Evolutionary conservation across 1,140 invertebrate genomes (phyloP), one percentile per base, ranked within the genome.

Genomic region (Apis florea): DNA sequence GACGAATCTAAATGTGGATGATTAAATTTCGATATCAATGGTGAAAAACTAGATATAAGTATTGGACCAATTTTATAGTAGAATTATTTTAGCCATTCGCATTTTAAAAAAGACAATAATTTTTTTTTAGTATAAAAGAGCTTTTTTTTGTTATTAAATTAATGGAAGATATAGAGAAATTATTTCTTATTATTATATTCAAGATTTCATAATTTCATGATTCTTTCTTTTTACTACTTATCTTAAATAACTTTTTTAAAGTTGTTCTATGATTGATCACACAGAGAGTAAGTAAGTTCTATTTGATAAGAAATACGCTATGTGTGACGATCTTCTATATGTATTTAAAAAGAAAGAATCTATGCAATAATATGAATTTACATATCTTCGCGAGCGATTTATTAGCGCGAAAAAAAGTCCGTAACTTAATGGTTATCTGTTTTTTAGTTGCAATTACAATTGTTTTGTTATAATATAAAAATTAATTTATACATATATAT

Each of bases 51-150:
- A 81, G 12, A 58, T 31, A 80, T 78, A 79, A 79, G 54, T 53
- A 73, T 83, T 59, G 89, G 87, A 90, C 87, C 88, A 89, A 86
- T 90, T 85, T 78, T 88, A 75, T 81, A 86, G 58, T 77, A 15
- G 71, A 81, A 76, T 61, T 49, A 72, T 5, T 59, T 75, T 71
- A 71, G 70, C 58, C 26, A 86, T 80, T 72, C 70, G 72, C 71
- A 79, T 88, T 72, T 85, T 75, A 1, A 58, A 63, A n/a, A 85
- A 82, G 82, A 90, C 81, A 86, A 89, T 90, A 88, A 90, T 89
- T 40, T 89, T 88, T n/a, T 83, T 74, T 85, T 89, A 89, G 68
- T 47, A 21, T 80, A 73, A 68, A 83, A 59, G 13, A 47, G 47
- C 26, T 68, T 73, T 77, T 84, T 47, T 73, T n/a, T 73, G 68